Evolutionary conservation across 2,113 vertebrate species (phyloP), one percentile per base, ranked within the genome.

Genomic region (Cercocebus atys): DNA sequence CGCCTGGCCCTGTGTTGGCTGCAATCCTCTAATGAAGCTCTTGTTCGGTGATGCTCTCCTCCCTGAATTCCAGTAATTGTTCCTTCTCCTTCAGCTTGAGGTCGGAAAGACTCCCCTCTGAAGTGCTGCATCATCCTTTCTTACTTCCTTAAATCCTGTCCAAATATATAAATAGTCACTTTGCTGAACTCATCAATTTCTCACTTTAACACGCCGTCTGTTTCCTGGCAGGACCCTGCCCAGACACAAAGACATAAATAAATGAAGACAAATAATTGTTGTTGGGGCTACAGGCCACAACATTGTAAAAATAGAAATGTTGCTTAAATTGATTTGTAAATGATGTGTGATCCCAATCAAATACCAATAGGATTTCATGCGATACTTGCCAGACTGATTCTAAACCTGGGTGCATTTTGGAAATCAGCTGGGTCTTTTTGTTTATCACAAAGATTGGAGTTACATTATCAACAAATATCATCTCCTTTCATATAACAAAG

Each of bases 121-220:
- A 90, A 35, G 45, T n/a, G 17, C 5, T 52, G 43, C 40, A 30
- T 87, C 35, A 11, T 35, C 30, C 40, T n/a, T 81, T 85, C 11
- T 68, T 40, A 87, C 35, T 73, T 89, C 90, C 72, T 73, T 38
- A 85, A 73, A 93, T 92, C 68, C 79, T 68, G 73, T 78, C 40
- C 40, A 79, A 84, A 61, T 73, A 47, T 43, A 93, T n/a, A 61
- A 88, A 88, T 5, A 57, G 20, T 45, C 78, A 86, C 83, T 89
- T 78, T 80, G 55, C 70, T 55, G 83, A 97, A 82, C 43, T 82
- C 94, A 70, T 75, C 90, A 43, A 3, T 95, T 93, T 96, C 76
- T 80, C 76, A 22, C n/a, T 55, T 52, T 70, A 82, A 7, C 6
- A 2, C 45, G 18, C 32, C n/a, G 68, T 61, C 13, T 92, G 45